Conservation (phyloP, 1,140 invertebrate genomes). For the Akabosia matsudoensis region DNA sequence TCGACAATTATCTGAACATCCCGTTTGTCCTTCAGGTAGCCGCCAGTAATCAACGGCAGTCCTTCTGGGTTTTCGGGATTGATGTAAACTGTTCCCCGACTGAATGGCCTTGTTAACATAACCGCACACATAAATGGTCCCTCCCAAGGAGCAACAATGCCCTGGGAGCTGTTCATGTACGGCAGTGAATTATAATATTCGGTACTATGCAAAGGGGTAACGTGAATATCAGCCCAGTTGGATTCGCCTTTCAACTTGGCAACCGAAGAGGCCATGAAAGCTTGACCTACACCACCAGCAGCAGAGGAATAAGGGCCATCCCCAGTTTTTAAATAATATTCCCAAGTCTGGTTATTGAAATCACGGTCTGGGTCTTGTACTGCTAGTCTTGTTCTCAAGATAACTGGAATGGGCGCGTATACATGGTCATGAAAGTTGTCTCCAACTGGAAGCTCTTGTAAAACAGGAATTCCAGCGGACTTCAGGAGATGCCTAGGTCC, state of each 20-base stretch:
- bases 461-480: constrained; percentile 28
- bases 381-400: too few relatives aligned
- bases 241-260: constrained; percentile 5
- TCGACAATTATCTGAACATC: neutral
- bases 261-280: constrained; percentile 28
- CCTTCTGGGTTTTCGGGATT: neutral
- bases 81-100: constrained; percentile 22
- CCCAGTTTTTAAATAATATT: neutral
- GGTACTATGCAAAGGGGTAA: neutral
- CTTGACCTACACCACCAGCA: constrained; percentile 15
- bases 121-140: neutral
- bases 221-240: constrained; percentile 33
- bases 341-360: too few relatives aligned
- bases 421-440: constrained; percentile 52
- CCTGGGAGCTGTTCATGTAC: neutral
- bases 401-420: neutral
- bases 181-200: too few relatives aligned
- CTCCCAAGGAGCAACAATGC: neutral
- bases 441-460: constrained; percentile 55
- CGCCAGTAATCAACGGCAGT: neutral
- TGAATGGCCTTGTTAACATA: constrained; percentile 47
- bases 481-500: constrained; percentile 51
- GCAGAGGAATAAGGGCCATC: neutral
- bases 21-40: neutral
- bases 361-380: too few relatives aligned